phyloP scores from a whole-genome alignment of 2,888 invertebrate genomes.

The Crepidodera aurea region DNA sequence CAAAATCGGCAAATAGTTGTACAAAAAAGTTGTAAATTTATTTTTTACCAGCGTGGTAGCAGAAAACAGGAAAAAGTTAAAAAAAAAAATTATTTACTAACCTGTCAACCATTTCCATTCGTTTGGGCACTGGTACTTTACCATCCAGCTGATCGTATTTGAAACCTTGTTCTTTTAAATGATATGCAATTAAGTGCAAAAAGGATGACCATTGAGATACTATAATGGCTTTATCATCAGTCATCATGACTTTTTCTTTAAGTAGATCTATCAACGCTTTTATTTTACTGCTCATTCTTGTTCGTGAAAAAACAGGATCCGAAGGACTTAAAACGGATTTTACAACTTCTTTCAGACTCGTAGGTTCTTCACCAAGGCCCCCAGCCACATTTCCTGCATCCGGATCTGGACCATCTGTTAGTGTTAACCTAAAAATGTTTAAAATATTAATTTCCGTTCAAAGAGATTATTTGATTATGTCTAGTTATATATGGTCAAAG shows the following conservation, averaged over 20 bases:
- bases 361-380: slow-evolving; percentile 50
- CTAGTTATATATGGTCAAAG: no score
- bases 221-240: slow-evolving; percentile 77
- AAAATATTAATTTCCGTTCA: background rate
- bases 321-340: slow-evolving; percentile 70
- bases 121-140: slow-evolving; percentile 72
- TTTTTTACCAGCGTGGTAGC: no score
- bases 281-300: slow-evolving; percentile 70
- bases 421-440: slow-evolving; percentile 9
- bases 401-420: background rate
- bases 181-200: slow-evolving; percentile 74
- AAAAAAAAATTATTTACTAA: no score
- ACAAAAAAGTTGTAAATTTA: no score
- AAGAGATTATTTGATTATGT: no score
- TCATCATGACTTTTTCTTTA: slow-evolving; percentile 63
- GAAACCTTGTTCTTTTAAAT: slow-evolving; percentile 67
- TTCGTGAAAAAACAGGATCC: slow-evolving; percentile 75
- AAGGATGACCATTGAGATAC: slow-evolving; percentile 95
- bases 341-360: slow-evolving; percentile 66
- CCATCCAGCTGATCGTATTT: slow-evolving; percentile 78
- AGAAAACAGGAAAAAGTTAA: no score
- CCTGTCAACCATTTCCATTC: slow-evolving; percentile 72
- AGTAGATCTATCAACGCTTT: slow-evolving; percentile 44
- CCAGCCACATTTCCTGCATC: slow-evolving; percentile 44
- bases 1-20: no score